A percentile compares a stretch with the other conserved stretches of the same genome.
Evolutionary conservation across 2,113 vertebrate species (phyloP).

Genomic region (Nannospalax galili): DNA sequence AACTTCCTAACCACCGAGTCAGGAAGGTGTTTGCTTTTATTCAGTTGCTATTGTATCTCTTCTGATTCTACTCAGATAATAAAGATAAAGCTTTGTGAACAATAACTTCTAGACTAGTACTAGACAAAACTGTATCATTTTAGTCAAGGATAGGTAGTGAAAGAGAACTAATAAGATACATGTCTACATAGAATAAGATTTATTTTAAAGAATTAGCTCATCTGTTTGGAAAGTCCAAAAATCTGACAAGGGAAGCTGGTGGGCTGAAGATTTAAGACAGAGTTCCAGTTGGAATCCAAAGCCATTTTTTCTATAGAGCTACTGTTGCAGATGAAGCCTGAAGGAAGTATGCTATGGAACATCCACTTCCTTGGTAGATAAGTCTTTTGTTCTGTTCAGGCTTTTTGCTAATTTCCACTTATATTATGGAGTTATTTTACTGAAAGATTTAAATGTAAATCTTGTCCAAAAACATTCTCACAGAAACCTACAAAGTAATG

Average conservation of each 20-base stretch:
- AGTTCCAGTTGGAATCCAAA: neutral
- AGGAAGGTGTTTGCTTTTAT: neutral
- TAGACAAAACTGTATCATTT: neutral
- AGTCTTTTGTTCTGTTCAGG: neutral
- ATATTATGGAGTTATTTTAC: neutral
- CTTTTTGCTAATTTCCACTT: neutral
- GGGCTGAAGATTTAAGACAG: neutral
- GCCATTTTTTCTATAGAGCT: no score
- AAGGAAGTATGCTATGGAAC: neutral
- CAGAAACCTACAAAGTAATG: neutral
- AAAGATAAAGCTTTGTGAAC: neutral
- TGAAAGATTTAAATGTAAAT: slow-evolving; percentile 20
- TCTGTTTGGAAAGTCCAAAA: neutral
- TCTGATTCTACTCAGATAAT: neutral
- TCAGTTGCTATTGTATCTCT: neutral
- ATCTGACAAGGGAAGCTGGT: neutral
- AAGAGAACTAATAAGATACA: neutral
- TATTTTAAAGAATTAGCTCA: neutral
- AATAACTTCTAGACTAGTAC: slow-evolving; percentile 16
- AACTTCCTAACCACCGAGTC: neutral
- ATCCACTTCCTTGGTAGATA: neutral
- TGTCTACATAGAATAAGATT: neutral
- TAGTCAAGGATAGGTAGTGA: neutral
- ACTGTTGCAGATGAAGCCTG: neutral
- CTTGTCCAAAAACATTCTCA: neutral